phyloP scores from a whole-genome alignment of 2,888 invertebrate genomes.

The Meghimatium bilineatum region DNA sequence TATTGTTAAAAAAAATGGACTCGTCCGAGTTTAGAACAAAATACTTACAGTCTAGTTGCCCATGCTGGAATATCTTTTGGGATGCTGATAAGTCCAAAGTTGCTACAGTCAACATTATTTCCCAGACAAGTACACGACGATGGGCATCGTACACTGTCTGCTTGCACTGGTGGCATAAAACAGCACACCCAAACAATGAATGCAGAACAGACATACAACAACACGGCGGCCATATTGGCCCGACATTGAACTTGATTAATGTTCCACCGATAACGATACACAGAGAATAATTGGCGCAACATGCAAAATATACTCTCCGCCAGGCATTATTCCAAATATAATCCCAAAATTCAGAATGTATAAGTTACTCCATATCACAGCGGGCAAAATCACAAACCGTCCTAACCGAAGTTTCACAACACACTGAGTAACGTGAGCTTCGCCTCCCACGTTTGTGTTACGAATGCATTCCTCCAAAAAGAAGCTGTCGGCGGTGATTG shows the following conservation, averaged over 20 bases:
- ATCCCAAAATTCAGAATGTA: slow-evolving; percentile 41
- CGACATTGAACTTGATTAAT: slow-evolving; percentile 54
- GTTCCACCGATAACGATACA: slow-evolving; percentile 29
- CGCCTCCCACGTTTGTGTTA: slow-evolving; percentile 60
- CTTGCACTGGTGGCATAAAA: slow-evolving; percentile 48
- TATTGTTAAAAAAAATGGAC: background rate
- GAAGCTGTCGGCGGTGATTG: slow-evolving; percentile 58
- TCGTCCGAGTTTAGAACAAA: background rate
- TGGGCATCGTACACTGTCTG: slow-evolving; percentile 79
- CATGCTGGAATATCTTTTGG: slow-evolving; percentile 86
- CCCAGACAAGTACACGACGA: slow-evolving; percentile 85
- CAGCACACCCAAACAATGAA: slow-evolving; percentile 66
- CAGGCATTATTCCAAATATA: slow-evolving; percentile 5
- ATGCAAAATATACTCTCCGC: background rate
- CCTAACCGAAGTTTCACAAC: slow-evolving; percentile 47
- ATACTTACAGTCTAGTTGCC: slow-evolving; percentile 86
- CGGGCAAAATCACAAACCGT: slow-evolving; percentile 20
- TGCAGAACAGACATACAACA: slow-evolving; percentile 68
- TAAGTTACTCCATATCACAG: slow-evolving; percentile 44
- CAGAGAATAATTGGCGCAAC: slow-evolving; percentile 1
- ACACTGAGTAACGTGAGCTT: slow-evolving; percentile 55
- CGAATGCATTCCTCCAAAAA: slow-evolving; percentile 61
- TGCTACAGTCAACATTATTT: slow-evolving; percentile 85
- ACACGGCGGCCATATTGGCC: slow-evolving; percentile 72
- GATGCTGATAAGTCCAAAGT: slow-evolving; percentile 83